These are phyloP conservation scores for Cassiopea andromeda DNA, from an alignment of 30 jellyfish, hydroid and myxozoan genomes.

Conservation along the genomic window DNA sequence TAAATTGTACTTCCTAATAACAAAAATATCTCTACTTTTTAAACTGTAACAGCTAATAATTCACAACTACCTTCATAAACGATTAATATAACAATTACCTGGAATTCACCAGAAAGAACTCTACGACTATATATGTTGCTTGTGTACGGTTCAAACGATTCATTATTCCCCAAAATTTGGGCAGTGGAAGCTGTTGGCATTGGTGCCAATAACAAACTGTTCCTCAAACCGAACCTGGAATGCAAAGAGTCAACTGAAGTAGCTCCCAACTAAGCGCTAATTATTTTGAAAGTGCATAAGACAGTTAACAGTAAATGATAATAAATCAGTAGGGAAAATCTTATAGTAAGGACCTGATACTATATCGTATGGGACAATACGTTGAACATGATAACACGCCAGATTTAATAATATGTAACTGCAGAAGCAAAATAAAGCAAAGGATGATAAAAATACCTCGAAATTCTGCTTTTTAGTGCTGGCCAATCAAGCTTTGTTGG, in stretches of 20 bases:
- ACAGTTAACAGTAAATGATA: too few species aligned
- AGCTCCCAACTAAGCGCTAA: too few species aligned
- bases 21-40: too few species aligned
- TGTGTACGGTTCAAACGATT: conserved; percentile 97
- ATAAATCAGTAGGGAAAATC: too few species aligned
- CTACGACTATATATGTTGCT: conserved; percentile 98
- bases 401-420: too few species aligned
- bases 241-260: neutral
- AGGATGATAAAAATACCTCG: conserved; percentile 56
- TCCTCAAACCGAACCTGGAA: conserved; percentile 91
- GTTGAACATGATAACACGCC: too few species aligned
- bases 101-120: conserved; percentile 99
- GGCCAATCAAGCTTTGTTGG: conserved; percentile 94
- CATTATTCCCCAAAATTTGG: conserved; percentile 98
- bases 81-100: conserved; percentile 32
- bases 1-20: too few species aligned
- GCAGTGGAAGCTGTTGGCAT: conserved; percentile 99
- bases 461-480: conserved; percentile 81
- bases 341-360: too few species aligned
- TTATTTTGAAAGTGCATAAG: too few species aligned
- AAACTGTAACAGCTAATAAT: neutral
- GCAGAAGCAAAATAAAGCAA: too few species aligned
- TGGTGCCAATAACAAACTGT: conserved; percentile 96
- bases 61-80: neutral
- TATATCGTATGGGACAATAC: too few species aligned